These are phyloP conservation scores for Temnothorax ravouxi DNA, from an alignment of 2,888 invertebrate species.

Conservation along the genomic window DNA sequence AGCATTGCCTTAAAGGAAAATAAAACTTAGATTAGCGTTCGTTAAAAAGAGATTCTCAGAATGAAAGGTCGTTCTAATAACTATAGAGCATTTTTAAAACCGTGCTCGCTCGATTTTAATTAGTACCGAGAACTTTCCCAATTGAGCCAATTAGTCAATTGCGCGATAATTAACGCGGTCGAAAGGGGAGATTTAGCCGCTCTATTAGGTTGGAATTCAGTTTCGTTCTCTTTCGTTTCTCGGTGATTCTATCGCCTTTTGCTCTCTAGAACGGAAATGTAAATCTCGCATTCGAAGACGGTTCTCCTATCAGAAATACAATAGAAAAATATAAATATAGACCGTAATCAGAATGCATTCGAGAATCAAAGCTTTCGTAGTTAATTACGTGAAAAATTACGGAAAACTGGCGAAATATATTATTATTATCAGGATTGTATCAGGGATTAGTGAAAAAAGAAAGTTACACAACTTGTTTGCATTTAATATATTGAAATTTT, in stretches of 20 bases:
- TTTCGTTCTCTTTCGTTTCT: background rate
- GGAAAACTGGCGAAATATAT: background rate
- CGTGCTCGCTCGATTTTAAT: slow-evolving; percentile 73
- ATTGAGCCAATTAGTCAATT: slow-evolving; percentile 83
- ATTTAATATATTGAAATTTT: slow-evolving; percentile 83
- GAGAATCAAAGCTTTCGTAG: background rate
- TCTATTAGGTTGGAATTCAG: slow-evolving; percentile 58
- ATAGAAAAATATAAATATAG: background rate
- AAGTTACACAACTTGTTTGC: slow-evolving; percentile 36
- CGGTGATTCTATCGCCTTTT: background rate
- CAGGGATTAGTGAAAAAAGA: background rate
- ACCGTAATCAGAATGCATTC: background rate
- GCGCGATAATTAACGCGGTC: slow-evolving; percentile 79
- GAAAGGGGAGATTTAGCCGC: slow-evolving; percentile 48
- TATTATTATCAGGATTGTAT: background rate
- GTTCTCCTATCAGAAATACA: background rate
- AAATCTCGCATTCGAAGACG: background rate
- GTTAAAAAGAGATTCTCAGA: slow-evolving; percentile 36
- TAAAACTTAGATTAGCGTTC: slow-evolving; percentile 5
- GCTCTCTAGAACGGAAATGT: background rate
- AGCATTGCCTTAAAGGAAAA: background rate
- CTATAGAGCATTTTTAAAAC: slow-evolving; percentile 64
- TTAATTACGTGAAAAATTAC: background rate
- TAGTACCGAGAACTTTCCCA: slow-evolving; percentile 79
- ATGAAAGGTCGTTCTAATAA: slow-evolving; percentile 35